Evolutionary conservation across 2,888 invertebrate species (phyloP).

Genomic region (Tetramorium bicarinatum): DNA sequence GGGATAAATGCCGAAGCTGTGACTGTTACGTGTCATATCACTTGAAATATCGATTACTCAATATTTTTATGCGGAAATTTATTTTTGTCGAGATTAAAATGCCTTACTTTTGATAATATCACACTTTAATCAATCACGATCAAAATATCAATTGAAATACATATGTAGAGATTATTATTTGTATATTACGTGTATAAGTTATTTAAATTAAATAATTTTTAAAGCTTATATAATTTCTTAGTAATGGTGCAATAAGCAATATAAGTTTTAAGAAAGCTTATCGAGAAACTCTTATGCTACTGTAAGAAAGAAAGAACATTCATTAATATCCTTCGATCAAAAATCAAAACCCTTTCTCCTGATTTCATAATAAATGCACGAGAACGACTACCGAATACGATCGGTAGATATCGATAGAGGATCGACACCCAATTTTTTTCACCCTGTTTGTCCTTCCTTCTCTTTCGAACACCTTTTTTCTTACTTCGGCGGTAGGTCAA

Average conservation of each 20-base stretch:
- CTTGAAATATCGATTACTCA: constrained; percentile 21
- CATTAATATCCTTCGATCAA: background rate
- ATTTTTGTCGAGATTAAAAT: background rate
- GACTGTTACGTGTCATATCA: constrained; percentile 28
- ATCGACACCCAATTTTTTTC: constrained; percentile 17
- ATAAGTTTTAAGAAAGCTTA: background rate
- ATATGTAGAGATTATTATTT: background rate
- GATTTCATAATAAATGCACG: constrained; percentile 55
- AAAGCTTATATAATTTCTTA: background rate
- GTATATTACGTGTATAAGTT: background rate
- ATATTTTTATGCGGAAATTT: background rate
- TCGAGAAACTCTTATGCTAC: background rate
- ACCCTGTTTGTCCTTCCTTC: background rate
- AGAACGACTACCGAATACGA: constrained; percentile 20
- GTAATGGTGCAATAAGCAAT: background rate
- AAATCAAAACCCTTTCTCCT: constrained; percentile 13
- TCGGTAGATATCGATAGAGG: constrained; percentile 26
- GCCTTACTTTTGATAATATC: background rate
- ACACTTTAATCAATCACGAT: background rate
- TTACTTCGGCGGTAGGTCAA: constrained; percentile 8
- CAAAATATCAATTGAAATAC: background rate
- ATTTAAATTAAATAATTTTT: constrained; percentile 4
- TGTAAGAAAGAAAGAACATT: background rate
- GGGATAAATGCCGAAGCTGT: constrained; percentile 32
- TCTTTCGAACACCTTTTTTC: background rate